Percentiles rank a stretch among this genome's conserved stretches.
Conservation (phyloP, 2,888 invertebrate species). For the Pterostichus madidus region DNA sequence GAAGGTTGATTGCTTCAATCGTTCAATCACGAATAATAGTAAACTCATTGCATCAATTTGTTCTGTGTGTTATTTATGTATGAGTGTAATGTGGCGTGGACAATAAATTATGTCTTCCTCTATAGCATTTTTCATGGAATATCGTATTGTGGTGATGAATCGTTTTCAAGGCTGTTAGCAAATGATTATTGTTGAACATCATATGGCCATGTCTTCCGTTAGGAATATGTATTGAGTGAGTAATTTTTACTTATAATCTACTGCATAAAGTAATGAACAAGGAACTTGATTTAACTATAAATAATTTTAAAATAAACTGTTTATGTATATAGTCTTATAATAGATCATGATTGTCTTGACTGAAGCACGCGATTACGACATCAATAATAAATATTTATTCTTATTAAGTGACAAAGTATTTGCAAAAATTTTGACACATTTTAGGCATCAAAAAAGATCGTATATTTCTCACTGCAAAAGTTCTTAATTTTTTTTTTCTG, state of each 20-base stretch:
- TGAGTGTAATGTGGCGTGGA: constrained; percentile 8
- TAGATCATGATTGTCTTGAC: background rate
- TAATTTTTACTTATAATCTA: background rate
- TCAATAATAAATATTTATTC: background rate
- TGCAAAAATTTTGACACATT: no score
- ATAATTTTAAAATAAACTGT: background rate
- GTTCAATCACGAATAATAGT: background rate
- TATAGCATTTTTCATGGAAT: constrained; percentile 16
- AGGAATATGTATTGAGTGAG: constrained; percentile 6
- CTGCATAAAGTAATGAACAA: background rate
- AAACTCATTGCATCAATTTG: constrained; percentile 24
- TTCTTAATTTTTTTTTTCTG: no score
- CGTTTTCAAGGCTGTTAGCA: constrained; percentile 26
- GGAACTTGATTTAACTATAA: background rate
- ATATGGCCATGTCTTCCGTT: constrained; percentile 2
- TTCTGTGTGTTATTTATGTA: constrained; percentile 31
- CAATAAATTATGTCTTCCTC: constrained; percentile 19
- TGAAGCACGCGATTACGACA: constrained; percentile 1
- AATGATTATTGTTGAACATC: constrained; percentile 29
- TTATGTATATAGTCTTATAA: background rate
- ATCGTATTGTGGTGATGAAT: constrained; percentile 26
- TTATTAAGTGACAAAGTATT: background rate
- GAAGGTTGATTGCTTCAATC: constrained; percentile 8
- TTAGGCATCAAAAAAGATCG: no score
- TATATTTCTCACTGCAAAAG: no score